Evolutionary conservation across 2,113 vertebrate genomes (phyloP), one percentile per base, ranked within the genome.

Genomic region (Oreotrochilus melanogaster): DNA sequence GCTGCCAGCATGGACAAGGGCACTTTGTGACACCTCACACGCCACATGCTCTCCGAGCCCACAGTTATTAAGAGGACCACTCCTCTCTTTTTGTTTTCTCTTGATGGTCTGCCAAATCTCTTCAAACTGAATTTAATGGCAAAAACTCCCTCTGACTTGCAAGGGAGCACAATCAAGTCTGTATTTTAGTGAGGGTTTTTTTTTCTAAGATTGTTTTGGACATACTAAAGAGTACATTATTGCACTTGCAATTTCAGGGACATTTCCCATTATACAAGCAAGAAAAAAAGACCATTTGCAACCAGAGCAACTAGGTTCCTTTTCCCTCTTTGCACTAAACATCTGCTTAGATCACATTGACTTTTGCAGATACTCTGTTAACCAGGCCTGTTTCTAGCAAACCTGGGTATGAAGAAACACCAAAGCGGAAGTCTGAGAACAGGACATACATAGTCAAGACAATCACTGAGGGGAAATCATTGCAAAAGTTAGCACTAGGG

Each of bases 361-460:
- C 10, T 54, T 48, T 39, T 17, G 17, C 39, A 81, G 4, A 9
- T 39, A 45, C 14, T 64, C 39, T 43, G 13, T 78, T 70, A 71
- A 28, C 14, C 45, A 27, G 7, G 15, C 15, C 4, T 66, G 83
- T 54, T 94, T 93, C 56, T 76, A 56, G 25, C 12, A 92, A 82
- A 69, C 12, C 24, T 53, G 9, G 5, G 50, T 61, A 58, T 8
- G 14, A 70, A 69, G 23, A 66, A 64, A 54, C 19, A 37, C 14
- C 17, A 37, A 64, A 71, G 30, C 12, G 66, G 9, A 71, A 72
- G 50, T 16, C 48, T 51, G 42, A 80, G 31, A 69, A 57, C 18
- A 31, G 9, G 2, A 71, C 11, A 3, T 8, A 10, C 0, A 0
- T 22, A 18, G 17, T 48, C 14, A 54, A 78, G 72, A 69, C 76